A percentile compares a stretch with the other conserved stretches of the same genome.
phyloP scores from a whole-genome alignment of 1,140 invertebrate species.

The Lineus longissimus region DNA sequence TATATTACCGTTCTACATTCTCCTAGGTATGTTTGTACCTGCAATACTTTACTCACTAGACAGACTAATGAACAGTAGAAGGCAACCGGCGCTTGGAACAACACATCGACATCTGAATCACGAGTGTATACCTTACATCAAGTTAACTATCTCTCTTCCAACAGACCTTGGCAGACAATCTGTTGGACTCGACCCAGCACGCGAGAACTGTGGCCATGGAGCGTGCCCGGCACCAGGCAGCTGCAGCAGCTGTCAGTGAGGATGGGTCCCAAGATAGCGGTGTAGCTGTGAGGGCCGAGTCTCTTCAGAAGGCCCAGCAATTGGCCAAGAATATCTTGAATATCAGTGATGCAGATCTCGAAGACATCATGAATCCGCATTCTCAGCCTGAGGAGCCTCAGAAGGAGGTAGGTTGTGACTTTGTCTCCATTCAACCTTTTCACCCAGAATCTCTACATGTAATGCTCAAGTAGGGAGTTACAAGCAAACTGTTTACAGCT shows the following conservation, averaged over 20 bases:
- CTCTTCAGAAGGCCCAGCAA: constrained; percentile 35
- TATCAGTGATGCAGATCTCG: constrained; percentile 44
- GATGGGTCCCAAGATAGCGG: constrained; percentile 15
- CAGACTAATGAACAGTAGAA: too few relatives aligned
- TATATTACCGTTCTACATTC: background rate
- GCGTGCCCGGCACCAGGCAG: constrained; percentile 6
- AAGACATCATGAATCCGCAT: constrained; percentile 50
- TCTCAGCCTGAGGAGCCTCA: constrained; percentile 21
- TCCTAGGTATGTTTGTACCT: background rate
- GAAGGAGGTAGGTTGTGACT: constrained; percentile 6
- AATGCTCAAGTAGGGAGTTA: background rate
- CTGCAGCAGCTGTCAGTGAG: constrained; percentile 5
- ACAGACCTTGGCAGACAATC: constrained; percentile 36
- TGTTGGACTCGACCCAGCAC: constrained; percentile 28
- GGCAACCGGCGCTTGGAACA: background rate
- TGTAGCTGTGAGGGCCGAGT: constrained; percentile 25
- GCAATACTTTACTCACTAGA: too few relatives aligned
- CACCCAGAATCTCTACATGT: background rate
- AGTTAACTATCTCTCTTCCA: background rate
- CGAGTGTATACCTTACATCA: background rate
- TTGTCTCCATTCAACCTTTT: background rate
- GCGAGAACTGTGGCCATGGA: constrained; percentile 24
- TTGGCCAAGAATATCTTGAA: constrained; percentile 46
- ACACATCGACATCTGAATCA: background rate
- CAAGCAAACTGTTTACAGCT: background rate